These are phyloP conservation scores for Hippopotamus amphibius DNA, from an alignment of 2,113 vertebrate genomes.

Conservation along the genomic window DNA sequence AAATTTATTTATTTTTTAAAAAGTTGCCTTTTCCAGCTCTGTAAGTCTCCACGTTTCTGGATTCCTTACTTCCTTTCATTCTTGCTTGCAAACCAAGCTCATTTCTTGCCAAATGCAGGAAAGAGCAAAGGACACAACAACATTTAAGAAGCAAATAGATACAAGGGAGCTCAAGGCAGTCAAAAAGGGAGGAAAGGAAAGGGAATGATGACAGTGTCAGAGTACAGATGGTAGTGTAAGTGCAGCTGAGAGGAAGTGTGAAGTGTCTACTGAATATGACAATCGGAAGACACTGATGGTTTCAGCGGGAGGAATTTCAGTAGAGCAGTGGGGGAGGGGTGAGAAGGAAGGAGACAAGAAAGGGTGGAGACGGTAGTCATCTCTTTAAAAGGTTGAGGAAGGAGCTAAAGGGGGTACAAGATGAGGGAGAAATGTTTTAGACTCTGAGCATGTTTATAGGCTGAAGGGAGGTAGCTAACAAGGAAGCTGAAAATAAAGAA, in stretches of 20 bases:
- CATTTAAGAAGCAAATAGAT: not conserved
- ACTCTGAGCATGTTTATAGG: not conserved
- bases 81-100: not conserved
- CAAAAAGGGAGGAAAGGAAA: not conserved
- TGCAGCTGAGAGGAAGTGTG: not conserved
- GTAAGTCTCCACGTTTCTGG: not conserved
- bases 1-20: too few species aligned
- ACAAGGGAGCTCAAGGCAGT: too few species aligned
- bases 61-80: not conserved
- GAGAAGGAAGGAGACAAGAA: not conserved
- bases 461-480: not conserved
- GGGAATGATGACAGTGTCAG: not conserved
- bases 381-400: not conserved
- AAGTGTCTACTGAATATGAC: not conserved
- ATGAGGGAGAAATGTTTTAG: not conserved
- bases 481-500: not conserved
- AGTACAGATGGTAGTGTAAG: not conserved
- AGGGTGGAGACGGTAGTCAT: not conserved
- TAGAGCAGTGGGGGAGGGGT: rapidly evolving
- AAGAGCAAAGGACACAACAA: not conserved
- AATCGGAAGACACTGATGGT: not conserved
- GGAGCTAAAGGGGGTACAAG: too few species aligned
- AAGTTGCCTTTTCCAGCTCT: not conserved
- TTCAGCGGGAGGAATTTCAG: not conserved
- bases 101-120: not conserved